Evolutionary conservation across 2,113 vertebrate species (phyloP), one percentile per base, ranked within the genome.

Genomic region (Poicephalus gulielmi): DNA sequence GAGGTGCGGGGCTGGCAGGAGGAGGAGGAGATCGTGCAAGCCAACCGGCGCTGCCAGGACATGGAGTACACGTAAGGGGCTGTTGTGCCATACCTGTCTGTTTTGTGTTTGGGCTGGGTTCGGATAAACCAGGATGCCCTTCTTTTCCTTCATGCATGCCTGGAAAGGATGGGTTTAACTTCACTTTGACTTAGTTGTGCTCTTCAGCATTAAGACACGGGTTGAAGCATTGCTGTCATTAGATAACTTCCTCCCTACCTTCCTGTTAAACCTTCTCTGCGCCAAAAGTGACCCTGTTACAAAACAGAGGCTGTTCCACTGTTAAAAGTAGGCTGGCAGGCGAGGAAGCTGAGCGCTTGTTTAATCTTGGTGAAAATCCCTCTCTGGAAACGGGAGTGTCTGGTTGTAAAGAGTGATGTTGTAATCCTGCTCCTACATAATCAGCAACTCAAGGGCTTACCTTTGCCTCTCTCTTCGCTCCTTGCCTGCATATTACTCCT

Each of bases 11-110:
- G 97, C 96, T 99, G 98, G 98, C 98, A 98, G 82, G 98, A 99
- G 83, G 98, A 99, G 44, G 98, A 98, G 75, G 98, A 98, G 96
- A 98, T 98, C 13, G 91, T 97, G 44, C 98, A 98, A 84, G 98
- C 98, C 89, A 97, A 97, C 92, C 97, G 98, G 35, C 97, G 98
- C 55, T 99, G 98, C 94, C 98, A 99, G 95, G 98, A 99, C 96
- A 98, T 99, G 98, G 98, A 99, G 86, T 98, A 98, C 98, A 99
- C 98, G 98, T 98, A 98, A 98, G 97, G 50, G 41, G 44, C 33
- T 0, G 4, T 86, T 0, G 0, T 23, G 39, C 37, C 5, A 0
- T 10, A 30, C 33, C 70, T 75, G 39, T 59, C 49, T 10, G 0
- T 20, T 1, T 0, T 41, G 84, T 28, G 18, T 17, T 88, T 49